phyloP scores from a whole-genome alignment of 2,797 vertebrate species.

The Leuciscus waleckii region DNA sequence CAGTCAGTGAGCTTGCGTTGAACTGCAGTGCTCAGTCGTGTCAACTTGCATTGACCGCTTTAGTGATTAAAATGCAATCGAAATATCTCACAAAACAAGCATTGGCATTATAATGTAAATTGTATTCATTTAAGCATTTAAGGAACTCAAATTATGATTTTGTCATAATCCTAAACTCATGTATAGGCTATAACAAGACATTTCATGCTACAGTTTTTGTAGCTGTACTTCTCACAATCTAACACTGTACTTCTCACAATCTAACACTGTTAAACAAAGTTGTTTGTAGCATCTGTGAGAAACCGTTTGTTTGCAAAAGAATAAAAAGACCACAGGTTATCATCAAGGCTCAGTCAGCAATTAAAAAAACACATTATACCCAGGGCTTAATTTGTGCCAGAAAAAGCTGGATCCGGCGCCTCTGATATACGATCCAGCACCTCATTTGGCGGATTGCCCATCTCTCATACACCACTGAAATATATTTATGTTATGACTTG shows the following conservation, averaged over 20 bases:
- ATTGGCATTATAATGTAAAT: neutral
- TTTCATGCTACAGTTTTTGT: neutral
- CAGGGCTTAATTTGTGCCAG: neutral
- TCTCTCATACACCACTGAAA: neutral
- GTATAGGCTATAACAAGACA: neutral
- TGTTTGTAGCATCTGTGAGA: conserved; percentile 45
- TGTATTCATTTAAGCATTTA: neutral
- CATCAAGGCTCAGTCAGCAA: conserved; percentile 75
- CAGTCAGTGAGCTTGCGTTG: no score
- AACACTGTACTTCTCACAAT: conserved; percentile 25
- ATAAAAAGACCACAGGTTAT: conserved; percentile 75
- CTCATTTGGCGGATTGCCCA: neutral
- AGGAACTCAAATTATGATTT: neutral
- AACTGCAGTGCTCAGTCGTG: no score
- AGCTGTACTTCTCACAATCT: conserved; percentile 7
- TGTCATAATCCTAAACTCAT: no score
- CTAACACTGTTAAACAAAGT: conserved; percentile 39
- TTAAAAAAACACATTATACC: conserved; percentile 75
- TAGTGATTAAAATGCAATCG: neutral
- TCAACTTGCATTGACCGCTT: neutral
- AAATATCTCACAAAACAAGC: neutral
- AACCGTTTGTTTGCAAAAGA: conserved; percentile 62
- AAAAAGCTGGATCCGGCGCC: neutral
- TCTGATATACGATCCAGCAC: neutral
- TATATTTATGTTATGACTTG: neutral